phyloP scores from a whole-genome alignment of 1,140 invertebrate genomes.

The Cotesia vestalis region DNA sequence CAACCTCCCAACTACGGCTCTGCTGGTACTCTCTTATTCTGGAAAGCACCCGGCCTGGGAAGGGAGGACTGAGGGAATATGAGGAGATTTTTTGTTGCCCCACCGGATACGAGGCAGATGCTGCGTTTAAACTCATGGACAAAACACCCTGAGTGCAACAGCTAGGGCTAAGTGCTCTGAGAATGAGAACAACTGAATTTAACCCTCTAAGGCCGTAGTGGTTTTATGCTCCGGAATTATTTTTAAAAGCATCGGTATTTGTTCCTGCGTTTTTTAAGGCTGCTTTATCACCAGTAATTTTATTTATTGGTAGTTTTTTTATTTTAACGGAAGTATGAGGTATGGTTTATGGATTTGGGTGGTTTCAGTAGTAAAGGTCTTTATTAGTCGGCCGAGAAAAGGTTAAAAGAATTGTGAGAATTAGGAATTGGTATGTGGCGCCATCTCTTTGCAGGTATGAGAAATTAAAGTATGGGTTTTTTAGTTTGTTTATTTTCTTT shows the following conservation, averaged over 20 bases:
- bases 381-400: too few species aligned
- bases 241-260: slow-evolving; percentile 12
- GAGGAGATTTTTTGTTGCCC: slow-evolving; percentile 45
- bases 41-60: slow-evolving; percentile 32
- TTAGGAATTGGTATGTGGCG: too few species aligned
- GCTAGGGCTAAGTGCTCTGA: slow-evolving; percentile 4
- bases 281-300: too few species aligned
- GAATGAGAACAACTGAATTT: slow-evolving; percentile 19
- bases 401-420: too few species aligned
- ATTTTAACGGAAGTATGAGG: too few species aligned
- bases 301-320: too few species aligned
- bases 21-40: slow-evolving; percentile 11
- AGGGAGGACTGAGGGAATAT: slow-evolving; percentile 39
- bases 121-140: slow-evolving; percentile 38
- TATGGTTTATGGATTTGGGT: too few species aligned
- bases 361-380: too few species aligned
- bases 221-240: background rate
- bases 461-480: too few species aligned
- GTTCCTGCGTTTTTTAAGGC: background rate
- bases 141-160: slow-evolving; percentile 14
- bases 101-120: slow-evolving; percentile 35
- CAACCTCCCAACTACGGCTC: slow-evolving; percentile 32
- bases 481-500: too few species aligned
- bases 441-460: too few species aligned
- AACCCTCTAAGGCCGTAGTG: background rate